These are phyloP conservation scores for Shargacucullia verbasci DNA, from an alignment of 2,888 invertebrate genomes.

Conservation along the genomic window DNA sequence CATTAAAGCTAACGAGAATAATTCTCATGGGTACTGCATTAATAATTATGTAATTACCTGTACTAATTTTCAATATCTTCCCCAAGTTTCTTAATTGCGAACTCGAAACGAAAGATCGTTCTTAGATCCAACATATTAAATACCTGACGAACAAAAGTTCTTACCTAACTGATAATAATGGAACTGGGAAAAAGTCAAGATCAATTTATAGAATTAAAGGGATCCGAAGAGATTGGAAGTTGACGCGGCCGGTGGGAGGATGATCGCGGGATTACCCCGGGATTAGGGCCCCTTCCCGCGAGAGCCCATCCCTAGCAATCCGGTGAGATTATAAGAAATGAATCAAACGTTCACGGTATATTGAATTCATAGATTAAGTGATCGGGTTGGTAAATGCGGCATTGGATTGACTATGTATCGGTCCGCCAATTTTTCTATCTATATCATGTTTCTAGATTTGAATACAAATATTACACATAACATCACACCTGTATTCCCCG, in stretches of 20 bases:
- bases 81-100: not conserved
- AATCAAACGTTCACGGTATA: conserved; percentile 79
- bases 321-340: conserved; percentile 82
- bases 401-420: conserved; percentile 3
- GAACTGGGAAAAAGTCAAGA: conserved; percentile 66
- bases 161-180: conserved; percentile 45
- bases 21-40: too few species aligned
- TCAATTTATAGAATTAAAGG: conserved; percentile 79
- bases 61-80: too few species aligned
- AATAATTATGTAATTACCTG: too few species aligned
- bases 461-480: too few species aligned
- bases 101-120: not conserved
- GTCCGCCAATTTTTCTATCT: not conserved
- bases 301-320: conserved; percentile 64
- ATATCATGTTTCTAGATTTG: too few species aligned
- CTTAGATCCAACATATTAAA: conserved; percentile 5
- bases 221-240: conserved; percentile 77
- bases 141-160: conserved; percentile 46
- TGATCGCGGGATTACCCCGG: conserved; percentile 72
- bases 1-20: too few species aligned
- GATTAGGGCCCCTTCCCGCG: conserved; percentile 65
- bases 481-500: too few species aligned
- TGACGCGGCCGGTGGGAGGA: conserved; percentile 66
- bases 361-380: conserved; percentile 67
- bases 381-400: conserved; percentile 16